phyloP scores from a whole-genome alignment of 2,113 vertebrate species.

The Acanthisitta chloris region DNA sequence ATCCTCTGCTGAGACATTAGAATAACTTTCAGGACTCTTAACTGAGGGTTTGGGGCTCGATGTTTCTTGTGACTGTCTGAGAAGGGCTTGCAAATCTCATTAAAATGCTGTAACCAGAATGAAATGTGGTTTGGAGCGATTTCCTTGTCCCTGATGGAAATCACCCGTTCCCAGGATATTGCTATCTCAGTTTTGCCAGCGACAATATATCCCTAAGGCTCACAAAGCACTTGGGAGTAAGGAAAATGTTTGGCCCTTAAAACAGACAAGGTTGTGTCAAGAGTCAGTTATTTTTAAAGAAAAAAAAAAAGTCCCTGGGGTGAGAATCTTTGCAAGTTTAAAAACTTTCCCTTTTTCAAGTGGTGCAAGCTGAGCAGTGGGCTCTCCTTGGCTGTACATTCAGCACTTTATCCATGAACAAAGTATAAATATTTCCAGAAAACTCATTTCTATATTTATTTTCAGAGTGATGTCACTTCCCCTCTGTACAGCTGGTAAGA shows the following conservation, averaged over 20 bases:
- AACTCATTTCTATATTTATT: conserved; percentile 61
- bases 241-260: conserved; percentile 46
- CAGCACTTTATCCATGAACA: conserved; percentile 15
- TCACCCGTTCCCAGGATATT: conserved; percentile 51
- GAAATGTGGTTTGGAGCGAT: conserved; percentile 56
- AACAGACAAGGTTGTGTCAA: conserved; percentile 53
- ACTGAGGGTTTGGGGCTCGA: neutral
- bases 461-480: conserved; percentile 54
- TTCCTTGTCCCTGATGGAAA: conserved; percentile 49
- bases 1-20: neutral
- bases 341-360: conserved; percentile 21
- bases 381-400: conserved; percentile 39
- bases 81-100: conserved; percentile 36
- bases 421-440: conserved; percentile 61
- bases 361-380: neutral
- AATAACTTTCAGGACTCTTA: neutral
- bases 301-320: neutral
- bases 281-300: conserved; percentile 34
- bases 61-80: neutral
- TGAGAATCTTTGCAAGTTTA: conserved; percentile 10
- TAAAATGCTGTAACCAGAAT: conserved; percentile 47
- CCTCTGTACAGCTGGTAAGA: neutral
- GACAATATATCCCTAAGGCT: conserved; percentile 57
- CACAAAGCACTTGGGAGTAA: conserved; percentile 36
- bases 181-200: conserved; percentile 41